These are phyloP conservation scores for Lamellibrachia columna DNA, from an alignment of 2,888 invertebrate genomes.

Conservation along the genomic window DNA sequence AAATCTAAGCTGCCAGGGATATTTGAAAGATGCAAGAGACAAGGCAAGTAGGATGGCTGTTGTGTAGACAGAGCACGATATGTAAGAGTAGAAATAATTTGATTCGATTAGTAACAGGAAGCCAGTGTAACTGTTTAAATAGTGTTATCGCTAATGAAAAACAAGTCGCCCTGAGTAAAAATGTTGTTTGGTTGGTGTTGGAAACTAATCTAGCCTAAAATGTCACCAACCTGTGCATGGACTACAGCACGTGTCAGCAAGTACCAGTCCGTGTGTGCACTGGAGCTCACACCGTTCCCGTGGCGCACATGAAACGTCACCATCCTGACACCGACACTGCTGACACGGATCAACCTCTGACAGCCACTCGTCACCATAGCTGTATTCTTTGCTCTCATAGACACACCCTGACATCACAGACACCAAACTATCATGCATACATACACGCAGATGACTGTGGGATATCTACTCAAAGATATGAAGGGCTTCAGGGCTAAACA, in stretches of 20 bases:
- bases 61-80: no score
- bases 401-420: constrained; percentile 46
- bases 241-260: not conserved
- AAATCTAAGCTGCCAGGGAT: no score
- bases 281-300: not conserved
- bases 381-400: constrained; percentile 49
- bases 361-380: constrained; percentile 51
- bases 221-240: constrained; percentile 17
- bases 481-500: no score
- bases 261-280: not conserved
- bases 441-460: not conserved
- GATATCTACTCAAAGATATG: not conserved
- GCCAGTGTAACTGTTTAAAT: no score
- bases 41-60: no score
- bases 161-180: no score
- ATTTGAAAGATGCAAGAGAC: no score
- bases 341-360: constrained; percentile 51
- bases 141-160: no score
- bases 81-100: no score
- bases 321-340: constrained; percentile 52
- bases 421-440: not conserved
- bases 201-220: not conserved
- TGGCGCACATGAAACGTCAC: constrained; percentile 46
- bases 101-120: no score
- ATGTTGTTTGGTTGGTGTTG: not conserved